Percentiles rank a stretch among this genome's conserved stretches.
Evolutionary conservation across 2,888 invertebrate genomes (phyloP).

Genomic region (Stenolophus ochropezus): DNA sequence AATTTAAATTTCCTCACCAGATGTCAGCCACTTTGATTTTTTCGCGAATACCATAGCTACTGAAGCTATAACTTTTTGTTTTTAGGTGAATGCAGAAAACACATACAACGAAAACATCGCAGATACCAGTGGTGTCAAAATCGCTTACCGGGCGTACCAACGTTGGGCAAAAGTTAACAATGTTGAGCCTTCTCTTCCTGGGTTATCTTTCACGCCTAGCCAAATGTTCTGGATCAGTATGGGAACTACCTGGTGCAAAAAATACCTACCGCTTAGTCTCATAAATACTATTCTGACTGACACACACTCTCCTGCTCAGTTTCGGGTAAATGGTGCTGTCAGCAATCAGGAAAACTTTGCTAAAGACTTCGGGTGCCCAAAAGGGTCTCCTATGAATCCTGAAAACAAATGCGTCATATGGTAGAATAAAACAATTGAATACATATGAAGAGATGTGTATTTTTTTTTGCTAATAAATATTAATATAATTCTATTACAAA

Average conservation of each 20-base stretch:
- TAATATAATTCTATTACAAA: slow-evolving; percentile 58
- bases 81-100: no score
- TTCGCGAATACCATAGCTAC: slow-evolving; percentile 98
- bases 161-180: slow-evolving; percentile 69
- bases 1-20: no score
- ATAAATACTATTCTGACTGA: slow-evolving; percentile 69
- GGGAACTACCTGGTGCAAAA: slow-evolving; percentile 80
- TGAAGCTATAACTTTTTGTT: no score
- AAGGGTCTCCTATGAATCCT: slow-evolving; percentile 79
- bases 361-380: no score
- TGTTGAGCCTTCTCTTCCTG: no score
- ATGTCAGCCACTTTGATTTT: no score
- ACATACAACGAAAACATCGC: no score
- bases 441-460: slow-evolving; percentile 11
- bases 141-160: slow-evolving; percentile 79
- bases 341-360: no score
- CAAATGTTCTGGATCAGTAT: no score
- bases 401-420: slow-evolving; percentile 72
- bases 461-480: slow-evolving; percentile 41
- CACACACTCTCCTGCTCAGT: slow-evolving; percentile 74
- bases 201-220: slow-evolving; percentile 70
- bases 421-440: no score
- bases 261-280: slow-evolving; percentile 69
- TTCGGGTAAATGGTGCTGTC: slow-evolving; percentile 78
- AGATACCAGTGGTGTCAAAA: no score